Conservation (phyloP, 2,113 vertebrate genomes). For the Brienomyrus brachyistius region DNA sequence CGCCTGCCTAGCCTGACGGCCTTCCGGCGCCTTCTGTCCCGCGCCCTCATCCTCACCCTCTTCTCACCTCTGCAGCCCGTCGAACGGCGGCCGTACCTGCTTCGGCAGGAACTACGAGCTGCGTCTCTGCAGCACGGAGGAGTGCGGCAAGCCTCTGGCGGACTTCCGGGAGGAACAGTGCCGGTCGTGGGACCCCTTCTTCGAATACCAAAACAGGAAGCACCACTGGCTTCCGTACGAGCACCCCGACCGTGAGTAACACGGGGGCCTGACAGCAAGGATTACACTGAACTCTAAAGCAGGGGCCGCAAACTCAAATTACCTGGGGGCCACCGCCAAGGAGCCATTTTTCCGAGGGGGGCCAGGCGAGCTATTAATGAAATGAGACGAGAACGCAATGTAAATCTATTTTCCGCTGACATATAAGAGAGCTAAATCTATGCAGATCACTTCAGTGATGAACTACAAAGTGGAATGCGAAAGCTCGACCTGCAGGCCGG, state of each 20-base stretch:
- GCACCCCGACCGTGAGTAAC: constrained; percentile 75
- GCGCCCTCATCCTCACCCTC: background rate
- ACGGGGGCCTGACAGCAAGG: background rate
- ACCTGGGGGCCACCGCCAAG: background rate
- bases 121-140: constrained; percentile 81
- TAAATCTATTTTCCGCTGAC: background rate
- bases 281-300: background rate
- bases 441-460: background rate
- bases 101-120: constrained; percentile 77
- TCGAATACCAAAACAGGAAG: constrained; percentile 74
- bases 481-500: background rate
- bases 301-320: background rate
- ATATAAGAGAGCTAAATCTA: background rate
- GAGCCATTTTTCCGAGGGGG: background rate
- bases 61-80: constrained; percentile 60
- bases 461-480: background rate
- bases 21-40: background rate
- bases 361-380: background rate
- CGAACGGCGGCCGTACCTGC: constrained; percentile 82
- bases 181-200: constrained; percentile 72
- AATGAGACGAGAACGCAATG: background rate
- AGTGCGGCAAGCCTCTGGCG: constrained; percentile 73
- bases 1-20: background rate
- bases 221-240: constrained; percentile 95
- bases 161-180: constrained; percentile 90